Conservation (phyloP, 2,113 vertebrate species). For the Oryzias javanicus region DNA sequence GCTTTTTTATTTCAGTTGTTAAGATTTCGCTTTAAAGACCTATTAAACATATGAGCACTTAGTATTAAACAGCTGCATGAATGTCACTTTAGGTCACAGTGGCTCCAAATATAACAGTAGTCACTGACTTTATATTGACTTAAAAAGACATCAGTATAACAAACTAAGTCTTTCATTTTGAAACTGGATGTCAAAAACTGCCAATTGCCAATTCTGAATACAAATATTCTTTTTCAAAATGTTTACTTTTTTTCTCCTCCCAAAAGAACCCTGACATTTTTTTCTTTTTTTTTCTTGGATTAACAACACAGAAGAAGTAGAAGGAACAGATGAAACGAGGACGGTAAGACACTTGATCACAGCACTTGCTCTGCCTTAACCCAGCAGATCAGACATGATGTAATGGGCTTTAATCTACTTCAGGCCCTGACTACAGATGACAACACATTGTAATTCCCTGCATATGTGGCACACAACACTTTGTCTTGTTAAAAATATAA, state of each 20-base stretch:
- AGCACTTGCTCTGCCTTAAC: constrained; percentile 56
- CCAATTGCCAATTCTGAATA: too few relatives aligned
- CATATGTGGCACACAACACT: constrained; percentile 13
- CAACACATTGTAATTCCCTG: constrained; percentile 30
- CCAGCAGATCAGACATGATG: constrained; percentile 58
- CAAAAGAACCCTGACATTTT: background rate
- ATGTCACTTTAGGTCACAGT: too few relatives aligned
- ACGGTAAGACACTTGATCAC: constrained; percentile 34
- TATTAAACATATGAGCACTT: too few relatives aligned
- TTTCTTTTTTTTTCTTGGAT: constrained; percentile 33
- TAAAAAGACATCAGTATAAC: too few relatives aligned
- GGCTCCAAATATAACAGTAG: too few relatives aligned
- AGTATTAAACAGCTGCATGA: too few relatives aligned
- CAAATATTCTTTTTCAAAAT: constrained; percentile 3
- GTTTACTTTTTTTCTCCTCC: constrained; percentile 12
- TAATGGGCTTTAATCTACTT: constrained; percentile 57
- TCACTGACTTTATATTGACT: too few relatives aligned
- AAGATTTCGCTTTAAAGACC: too few relatives aligned
- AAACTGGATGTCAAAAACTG: too few relatives aligned
- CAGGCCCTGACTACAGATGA: constrained; percentile 47
- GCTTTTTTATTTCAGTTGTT: too few relatives aligned
- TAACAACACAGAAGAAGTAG: constrained; percentile 21
- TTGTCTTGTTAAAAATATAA: constrained; percentile 7
- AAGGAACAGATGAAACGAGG: constrained; percentile 20
- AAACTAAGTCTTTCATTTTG: too few relatives aligned